These are phyloP conservation scores for Falco cherrug DNA, from an alignment of 2,797 vertebrate species.

Conservation along the genomic window DNA sequence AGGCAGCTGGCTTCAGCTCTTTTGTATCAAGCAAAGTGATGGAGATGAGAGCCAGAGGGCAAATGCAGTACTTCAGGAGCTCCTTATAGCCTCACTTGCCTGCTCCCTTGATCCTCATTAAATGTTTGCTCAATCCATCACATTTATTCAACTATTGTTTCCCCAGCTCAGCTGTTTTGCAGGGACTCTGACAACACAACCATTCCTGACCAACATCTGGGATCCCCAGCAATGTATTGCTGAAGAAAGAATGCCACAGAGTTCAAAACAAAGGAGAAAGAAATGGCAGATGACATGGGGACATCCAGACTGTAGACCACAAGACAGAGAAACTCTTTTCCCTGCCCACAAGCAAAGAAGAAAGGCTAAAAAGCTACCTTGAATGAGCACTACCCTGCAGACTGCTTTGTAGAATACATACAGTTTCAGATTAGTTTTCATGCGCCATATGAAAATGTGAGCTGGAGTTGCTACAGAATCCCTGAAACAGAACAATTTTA, in stretches of 20 bases:
- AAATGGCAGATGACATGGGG: neutral
- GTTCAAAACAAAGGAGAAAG: neutral
- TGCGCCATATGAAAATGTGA: neutral
- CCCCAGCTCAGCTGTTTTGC: neutral
- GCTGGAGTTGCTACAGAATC: neutral
- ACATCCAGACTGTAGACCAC: neutral
- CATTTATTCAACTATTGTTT: constrained; percentile 16
- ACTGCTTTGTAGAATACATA: neutral
- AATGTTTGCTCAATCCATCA: neutral
- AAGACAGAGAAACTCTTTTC: neutral
- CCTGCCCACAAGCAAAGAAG: neutral
- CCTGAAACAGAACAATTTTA: neutral
- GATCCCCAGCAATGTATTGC: neutral
- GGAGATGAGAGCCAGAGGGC: neutral
- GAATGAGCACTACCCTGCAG: neutral
- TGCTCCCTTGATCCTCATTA: constrained; percentile 17
- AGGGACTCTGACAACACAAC: neutral
- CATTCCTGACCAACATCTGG: neutral
- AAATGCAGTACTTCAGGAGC: neutral
- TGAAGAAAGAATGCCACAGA: neutral
- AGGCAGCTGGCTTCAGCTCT: neutral
- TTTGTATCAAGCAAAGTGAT: neutral
- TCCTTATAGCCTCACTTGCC: neutral
- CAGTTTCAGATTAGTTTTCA: neutral
- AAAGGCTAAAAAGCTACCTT: neutral